Percentiles rank a stretch among this genome's conserved stretches.
Evolutionary conservation across 2,113 vertebrate genomes (phyloP).

Genomic region (Macrotis lagotis): DNA sequence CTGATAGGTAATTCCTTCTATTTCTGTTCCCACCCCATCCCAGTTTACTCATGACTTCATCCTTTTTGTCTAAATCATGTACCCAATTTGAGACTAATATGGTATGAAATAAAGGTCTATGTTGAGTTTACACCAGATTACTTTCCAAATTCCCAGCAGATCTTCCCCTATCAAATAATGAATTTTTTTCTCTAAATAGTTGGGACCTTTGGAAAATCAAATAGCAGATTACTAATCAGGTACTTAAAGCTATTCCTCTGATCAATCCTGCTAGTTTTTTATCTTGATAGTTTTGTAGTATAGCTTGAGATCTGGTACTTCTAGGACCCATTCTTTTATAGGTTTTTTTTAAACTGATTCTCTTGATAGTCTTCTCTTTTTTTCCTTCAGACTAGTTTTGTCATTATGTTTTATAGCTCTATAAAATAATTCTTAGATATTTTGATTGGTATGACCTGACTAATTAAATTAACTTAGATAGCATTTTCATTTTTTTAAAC

Average conservation of each 20-base stretch:
- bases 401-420: not conserved
- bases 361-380: too few relatives aligned
- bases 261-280: not conserved
- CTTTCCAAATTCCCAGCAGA: not conserved
- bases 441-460: not conserved
- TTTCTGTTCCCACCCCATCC: too few relatives aligned
- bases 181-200: not conserved
- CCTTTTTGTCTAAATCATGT: too few relatives aligned
- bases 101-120: not conserved
- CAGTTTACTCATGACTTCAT: too few relatives aligned
- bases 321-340: not conserved
- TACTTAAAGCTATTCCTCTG: not conserved
- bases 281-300: not conserved
- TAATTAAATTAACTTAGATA: not conserved
- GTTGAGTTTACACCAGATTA: not conserved
- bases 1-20: too few relatives aligned
- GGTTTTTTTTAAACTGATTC: not conserved
- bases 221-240: not conserved
- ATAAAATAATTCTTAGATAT: not conserved
- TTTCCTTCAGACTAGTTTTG: not conserved
- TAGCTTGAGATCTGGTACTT: not conserved
- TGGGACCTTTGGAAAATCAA: not conserved
- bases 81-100: not conserved
- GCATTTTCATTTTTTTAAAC: not conserved
- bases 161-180: not conserved